Conservation (phyloP, 2,888 invertebrate genomes). For the Heterodera filipjevi region DNA sequence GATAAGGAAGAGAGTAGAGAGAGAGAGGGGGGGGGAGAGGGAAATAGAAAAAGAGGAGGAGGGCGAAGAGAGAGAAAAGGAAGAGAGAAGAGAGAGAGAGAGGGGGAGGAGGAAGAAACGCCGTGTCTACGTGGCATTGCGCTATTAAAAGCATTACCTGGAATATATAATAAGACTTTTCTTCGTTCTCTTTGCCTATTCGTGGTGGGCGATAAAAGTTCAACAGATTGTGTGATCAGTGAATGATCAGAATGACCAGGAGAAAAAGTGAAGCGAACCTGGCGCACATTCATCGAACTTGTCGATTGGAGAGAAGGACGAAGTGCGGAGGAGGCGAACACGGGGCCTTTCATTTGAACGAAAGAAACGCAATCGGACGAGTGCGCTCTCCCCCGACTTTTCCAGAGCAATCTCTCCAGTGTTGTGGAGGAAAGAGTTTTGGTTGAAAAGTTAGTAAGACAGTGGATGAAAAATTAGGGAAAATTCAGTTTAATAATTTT, state of each 20-base stretch:
- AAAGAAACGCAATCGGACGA: neutral
- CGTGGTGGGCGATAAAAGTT: neutral
- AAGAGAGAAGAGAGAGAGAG: too few species aligned
- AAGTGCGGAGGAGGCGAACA: neutral
- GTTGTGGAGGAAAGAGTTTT: neutral
- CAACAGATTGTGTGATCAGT: neutral
- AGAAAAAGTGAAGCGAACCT: neutral
- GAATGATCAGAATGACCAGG: neutral
- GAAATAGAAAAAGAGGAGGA: too few species aligned
- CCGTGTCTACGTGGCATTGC: too few species aligned
- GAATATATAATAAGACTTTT: too few species aligned
- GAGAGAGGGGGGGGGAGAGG: too few species aligned
- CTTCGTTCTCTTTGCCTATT: too few species aligned
- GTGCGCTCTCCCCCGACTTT: neutral
- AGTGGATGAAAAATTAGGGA: too few species aligned
- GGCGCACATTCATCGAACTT: constrained; percentile 2
- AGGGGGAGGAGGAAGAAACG: neutral
- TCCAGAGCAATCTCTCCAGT: neutral
- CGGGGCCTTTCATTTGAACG: constrained; percentile 4
- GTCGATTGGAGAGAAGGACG: constrained; percentile 5
- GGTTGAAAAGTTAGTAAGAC: neutral
- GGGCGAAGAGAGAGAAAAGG: too few species aligned
- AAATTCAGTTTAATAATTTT: too few species aligned
- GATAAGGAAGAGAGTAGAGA: too few species aligned
- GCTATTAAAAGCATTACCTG: too few species aligned